Base-by-base conservation (phyloP, 2,113 vertebrate species). In the Poeciliopsis prolifica region DNA sequence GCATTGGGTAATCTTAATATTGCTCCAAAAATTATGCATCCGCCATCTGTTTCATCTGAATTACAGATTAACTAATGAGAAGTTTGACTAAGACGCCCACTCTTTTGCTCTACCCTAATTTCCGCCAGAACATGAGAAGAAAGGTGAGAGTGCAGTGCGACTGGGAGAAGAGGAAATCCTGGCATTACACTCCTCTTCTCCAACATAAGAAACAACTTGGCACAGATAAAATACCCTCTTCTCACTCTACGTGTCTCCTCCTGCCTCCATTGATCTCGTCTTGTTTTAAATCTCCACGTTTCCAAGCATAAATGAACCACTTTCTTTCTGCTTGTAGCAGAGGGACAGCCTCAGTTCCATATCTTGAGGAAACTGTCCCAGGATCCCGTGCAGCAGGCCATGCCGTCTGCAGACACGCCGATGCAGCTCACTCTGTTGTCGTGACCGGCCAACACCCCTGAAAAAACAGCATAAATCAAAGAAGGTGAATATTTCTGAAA, bases 361-460 rank as follows among this genome's bases (percentile, higher is more conserved):
- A 99, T 92, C 92, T 99, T 99, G 87, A 99, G 96, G 94, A 99
- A 99, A 93, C 97, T 99, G 91, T 99, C 98, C 97, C 98, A 99
- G 88, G 98, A 99, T 77, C 98, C 98, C 0, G 98, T 99, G 82
- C 97, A 96, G 78, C 95, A 96, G 0, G 98, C 98, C 98, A 98
- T 99, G 30, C 98, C 98, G 0, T 99, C 97, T 0, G 95, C 68
- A 0, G 97, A 96, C 70, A 99, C 96, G 0, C 98, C 98, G 58
- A 98, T 94, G 78, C 98, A 99, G 94, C 97, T 99, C 84, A 99
- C 97, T 68, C 98, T 95, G 94, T 99, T 99, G 89, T 99, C 98
- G 0, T 99, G 98, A 77, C 98, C 98, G 2, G 98, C 96, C 79
- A 99, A 92, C 67, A 96, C 95, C 29, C 98, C 98, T 99, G 89